These are phyloP conservation scores for Fragum whitleyi DNA, from an alignment of 2,888 invertebrate genomes.

Conservation along the genomic window DNA sequence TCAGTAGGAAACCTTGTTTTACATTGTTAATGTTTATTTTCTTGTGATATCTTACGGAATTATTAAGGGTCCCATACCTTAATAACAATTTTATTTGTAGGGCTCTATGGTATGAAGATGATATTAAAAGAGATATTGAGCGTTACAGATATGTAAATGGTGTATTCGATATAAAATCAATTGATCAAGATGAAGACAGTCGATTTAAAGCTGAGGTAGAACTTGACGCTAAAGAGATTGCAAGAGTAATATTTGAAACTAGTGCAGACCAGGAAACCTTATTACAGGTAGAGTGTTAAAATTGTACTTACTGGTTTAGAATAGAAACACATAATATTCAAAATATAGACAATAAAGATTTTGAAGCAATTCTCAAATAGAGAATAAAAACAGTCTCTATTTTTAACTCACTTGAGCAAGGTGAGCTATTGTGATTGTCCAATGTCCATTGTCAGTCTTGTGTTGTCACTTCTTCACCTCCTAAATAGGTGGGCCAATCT, in stretches of 20 bases:
- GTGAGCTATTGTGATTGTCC: too few species aligned
- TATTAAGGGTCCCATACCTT: too few species aligned
- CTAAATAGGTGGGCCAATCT: too few species aligned
- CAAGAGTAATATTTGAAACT: slow-evolving; percentile 8
- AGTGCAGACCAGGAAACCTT: neutral
- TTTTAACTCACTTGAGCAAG: too few species aligned
- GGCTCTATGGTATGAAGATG: slow-evolving; percentile 47
- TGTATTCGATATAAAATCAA: slow-evolving; percentile 99
- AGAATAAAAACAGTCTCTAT: too few species aligned
- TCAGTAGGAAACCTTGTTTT: too few species aligned
- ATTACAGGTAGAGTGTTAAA: slow-evolving; percentile 10
- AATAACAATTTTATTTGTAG: slow-evolving; percentile 26
- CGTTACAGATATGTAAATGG: slow-evolving; percentile 87
- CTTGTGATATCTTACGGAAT: too few species aligned
- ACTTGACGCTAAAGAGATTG: slow-evolving; percentile 12
- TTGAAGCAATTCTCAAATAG: too few species aligned
- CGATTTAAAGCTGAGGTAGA: slow-evolving; percentile 96
- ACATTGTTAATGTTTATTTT: too few species aligned
- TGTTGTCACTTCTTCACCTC: too few species aligned
- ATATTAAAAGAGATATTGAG: slow-evolving; percentile 40
- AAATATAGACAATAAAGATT: too few species aligned
- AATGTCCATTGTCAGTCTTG: too few species aligned
- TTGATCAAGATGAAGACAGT: slow-evolving; percentile 98
- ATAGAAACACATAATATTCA: neutral
- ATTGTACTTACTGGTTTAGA: neutral